Base-by-base conservation (phyloP, 2,113 vertebrate genomes). In the Pomatostomus ruficeps region DNA sequence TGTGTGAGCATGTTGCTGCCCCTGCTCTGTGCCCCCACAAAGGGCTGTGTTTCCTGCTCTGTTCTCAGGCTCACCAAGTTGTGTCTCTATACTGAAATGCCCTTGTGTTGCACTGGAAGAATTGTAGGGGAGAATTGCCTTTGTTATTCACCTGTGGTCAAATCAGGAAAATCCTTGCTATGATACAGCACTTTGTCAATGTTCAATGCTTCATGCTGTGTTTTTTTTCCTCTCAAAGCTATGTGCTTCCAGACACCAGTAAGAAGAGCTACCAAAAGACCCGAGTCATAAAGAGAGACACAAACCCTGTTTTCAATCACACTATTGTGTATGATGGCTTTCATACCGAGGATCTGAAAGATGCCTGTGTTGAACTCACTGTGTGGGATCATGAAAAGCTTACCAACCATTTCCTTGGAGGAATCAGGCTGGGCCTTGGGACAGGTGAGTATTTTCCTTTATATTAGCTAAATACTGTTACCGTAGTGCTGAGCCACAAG, bases 241-340 rank as follows among this genome's bases (percentile, higher is more conserved):
- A 98, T 18, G 97, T 98, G 74, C 97, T 98, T 63, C 98, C 98
- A 57, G 98, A 98, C 91, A 98, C 97, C 62, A 98, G 98, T 76
- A 98, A 98, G 94, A 98, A 98, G 94, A 98, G 98, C 73, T 97
- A 98, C 75, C 98, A 98, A 28, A 98, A 98, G 92, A 98, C 98
- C 23, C 88, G 98, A 63, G 89, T 98, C 45, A 93, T 98, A 68
- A 98, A 98, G 59, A 96, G 97, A 84, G 97, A 98, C 78, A 65
- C 94, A 48, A 98, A 98, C 80, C 98, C 98, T 7, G 75, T 98
- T 83, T 98, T 98, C 77, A 98, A 98, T 84, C 98, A 98, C 89
- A 98, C 98, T 5, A 98, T 98, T 80, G 98, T 98, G 3, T 98
- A 98, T 2, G 98, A 98, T 45, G 98, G 98, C 40, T 98, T 98